These are phyloP conservation scores for Arothron firmamentum DNA, from an alignment of 2,113 vertebrate species.

Conservation along the genomic window DNA sequence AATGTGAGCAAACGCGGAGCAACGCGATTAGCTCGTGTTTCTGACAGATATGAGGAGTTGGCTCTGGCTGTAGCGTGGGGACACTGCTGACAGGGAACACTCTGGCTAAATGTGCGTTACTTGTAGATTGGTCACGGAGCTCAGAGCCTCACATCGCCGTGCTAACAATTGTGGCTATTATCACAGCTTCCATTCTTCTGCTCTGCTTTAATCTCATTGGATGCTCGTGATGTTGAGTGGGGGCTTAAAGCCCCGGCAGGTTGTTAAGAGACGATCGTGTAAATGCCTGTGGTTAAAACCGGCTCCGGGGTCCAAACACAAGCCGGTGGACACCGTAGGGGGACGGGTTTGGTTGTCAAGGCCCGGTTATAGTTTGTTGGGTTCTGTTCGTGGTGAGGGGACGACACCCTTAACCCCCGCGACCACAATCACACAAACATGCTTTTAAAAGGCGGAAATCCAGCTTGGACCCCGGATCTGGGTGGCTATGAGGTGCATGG, in stretches of 20 bases:
- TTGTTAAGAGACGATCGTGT: constrained; percentile 81
- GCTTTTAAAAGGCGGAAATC: too few species aligned
- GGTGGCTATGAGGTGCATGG: too few species aligned
- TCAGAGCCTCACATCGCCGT: constrained; percentile 66
- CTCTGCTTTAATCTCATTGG: constrained; percentile 83
- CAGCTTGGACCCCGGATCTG: too few species aligned
- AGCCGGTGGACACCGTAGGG: constrained; percentile 64
- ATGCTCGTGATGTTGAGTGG: constrained; percentile 71
- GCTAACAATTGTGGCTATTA: constrained; percentile 61
- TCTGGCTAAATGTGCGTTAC: constrained; percentile 70
- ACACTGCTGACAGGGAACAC: constrained; percentile 58
- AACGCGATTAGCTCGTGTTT: constrained; percentile 48
- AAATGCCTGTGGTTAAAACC: constrained; percentile 80
- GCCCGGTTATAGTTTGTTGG: constrained; percentile 76
- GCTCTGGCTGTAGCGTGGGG: constrained; percentile 34
- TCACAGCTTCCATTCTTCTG: constrained; percentile 58
- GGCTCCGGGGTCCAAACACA: constrained; percentile 58
- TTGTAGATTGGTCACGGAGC: constrained; percentile 75
- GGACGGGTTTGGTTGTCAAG: constrained; percentile 89
- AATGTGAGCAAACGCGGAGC: constrained; percentile 27
- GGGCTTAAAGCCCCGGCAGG: constrained; percentile 84
- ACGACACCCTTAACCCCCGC: neutral
- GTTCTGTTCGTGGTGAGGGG: constrained; percentile 10
- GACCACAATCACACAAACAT: too few species aligned
- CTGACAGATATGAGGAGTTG: constrained; percentile 63